Percentiles rank a stretch among this genome's conserved stretches.
Conservation (phyloP, 2,888 invertebrate genomes). For the Protonemura montana region DNA sequence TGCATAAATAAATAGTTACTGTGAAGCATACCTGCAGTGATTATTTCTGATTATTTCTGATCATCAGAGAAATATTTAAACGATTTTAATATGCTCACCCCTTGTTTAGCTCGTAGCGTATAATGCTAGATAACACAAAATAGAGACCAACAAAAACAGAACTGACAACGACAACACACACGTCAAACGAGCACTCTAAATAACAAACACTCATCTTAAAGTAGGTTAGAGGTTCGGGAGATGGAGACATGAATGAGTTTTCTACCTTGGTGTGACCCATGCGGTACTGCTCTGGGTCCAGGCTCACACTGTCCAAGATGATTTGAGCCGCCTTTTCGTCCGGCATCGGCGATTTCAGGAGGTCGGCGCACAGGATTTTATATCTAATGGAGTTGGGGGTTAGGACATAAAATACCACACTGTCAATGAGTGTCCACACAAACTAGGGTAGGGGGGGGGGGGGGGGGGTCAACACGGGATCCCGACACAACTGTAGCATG, state of each 20-base stretch:
- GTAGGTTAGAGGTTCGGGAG: neutral
- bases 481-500: slow-evolving; percentile 7
- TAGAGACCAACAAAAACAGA: neutral
- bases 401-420: slow-evolving; percentile 38
- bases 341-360: slow-evolving; percentile 75
- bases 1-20: neutral
- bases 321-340: slow-evolving; percentile 81
- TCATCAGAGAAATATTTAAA: neutral
- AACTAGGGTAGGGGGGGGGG: no score
- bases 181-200: neutral
- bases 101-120: neutral
- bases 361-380: slow-evolving; percentile 98
- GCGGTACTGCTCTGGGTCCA: slow-evolving; percentile 93
- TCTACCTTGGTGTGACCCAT: slow-evolving; percentile 95
- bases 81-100: neutral
- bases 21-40: no score
- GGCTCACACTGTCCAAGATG: slow-evolving; percentile 82
- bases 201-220: neutral
- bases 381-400: slow-evolving; percentile 73
- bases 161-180: neutral
- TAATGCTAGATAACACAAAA: neutral
- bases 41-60: neutral
- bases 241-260: neutral
- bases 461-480: neutral
- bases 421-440: slow-evolving; percentile 17